A percentile compares a stretch with the other conserved stretches of the same genome.
Evolutionary conservation across 1,140 invertebrate genomes (phyloP).

Genomic region (Aradophagus sp.): DNA sequence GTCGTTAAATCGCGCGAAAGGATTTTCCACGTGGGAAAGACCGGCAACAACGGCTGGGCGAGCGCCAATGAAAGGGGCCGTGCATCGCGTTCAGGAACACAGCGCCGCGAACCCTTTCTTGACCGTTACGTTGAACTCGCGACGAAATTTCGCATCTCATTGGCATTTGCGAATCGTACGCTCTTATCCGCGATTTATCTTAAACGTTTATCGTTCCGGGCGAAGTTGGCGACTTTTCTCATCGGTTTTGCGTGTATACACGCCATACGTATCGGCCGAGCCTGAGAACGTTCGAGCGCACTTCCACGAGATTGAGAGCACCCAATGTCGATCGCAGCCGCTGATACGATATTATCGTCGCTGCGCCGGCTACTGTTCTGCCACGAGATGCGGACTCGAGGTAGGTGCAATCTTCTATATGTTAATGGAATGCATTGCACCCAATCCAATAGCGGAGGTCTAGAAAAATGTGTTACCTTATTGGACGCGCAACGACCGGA

Average conservation of each 20-base stretch:
- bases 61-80: slow-evolving; percentile 37
- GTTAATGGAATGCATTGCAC: slow-evolving; percentile 23
- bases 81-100: slow-evolving; percentile 32
- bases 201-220: slow-evolving; percentile 53
- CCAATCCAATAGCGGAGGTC: slow-evolving; percentile 42
- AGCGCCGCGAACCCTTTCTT: slow-evolving; percentile 45
- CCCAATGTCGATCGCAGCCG: slow-evolving; percentile 47
- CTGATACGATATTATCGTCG: slow-evolving; percentile 55
- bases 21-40: slow-evolving; percentile 54
- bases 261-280: slow-evolving; percentile 37
- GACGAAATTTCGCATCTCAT: slow-evolving; percentile 58
- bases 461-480: slow-evolving; percentile 34
- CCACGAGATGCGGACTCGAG: slow-evolving; percentile 26
- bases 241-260: slow-evolving; percentile 49
- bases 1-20: slow-evolving; percentile 35
- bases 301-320: slow-evolving; percentile 52
- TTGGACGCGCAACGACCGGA: too few species aligned
- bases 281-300: slow-evolving; percentile 50
- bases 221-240: slow-evolving; percentile 56
- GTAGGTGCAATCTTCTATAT: slow-evolving; percentile 30
- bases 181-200: slow-evolving; percentile 51
- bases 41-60: slow-evolving; percentile 21
- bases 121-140: slow-evolving; percentile 53
- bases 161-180: slow-evolving; percentile 49
- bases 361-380: slow-evolving; percentile 54